Conservation (phyloP, 2,113 vertebrate species). For the Sapajus apella region DNA sequence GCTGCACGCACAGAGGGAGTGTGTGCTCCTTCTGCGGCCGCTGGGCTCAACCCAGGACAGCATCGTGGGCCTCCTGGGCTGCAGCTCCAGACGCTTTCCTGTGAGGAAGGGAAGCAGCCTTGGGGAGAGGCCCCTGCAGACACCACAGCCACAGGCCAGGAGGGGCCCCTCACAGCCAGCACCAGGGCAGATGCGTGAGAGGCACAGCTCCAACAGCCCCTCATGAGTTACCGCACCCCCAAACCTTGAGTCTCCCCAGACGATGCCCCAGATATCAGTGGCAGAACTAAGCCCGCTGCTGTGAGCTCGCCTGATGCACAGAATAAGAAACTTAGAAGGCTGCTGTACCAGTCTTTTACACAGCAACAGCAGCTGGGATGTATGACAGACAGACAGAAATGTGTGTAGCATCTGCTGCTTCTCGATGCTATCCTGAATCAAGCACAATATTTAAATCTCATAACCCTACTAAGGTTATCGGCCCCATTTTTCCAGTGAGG, state of each 20-base stretch:
- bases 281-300: neutral
- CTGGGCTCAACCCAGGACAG: neutral
- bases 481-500: neutral
- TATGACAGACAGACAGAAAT: neutral
- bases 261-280: too few species aligned
- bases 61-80: neutral
- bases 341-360: neutral
- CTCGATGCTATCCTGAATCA: neutral
- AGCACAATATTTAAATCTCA: neutral
- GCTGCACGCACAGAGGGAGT: neutral
- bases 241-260: neutral
- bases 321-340: neutral
- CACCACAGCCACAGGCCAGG: neutral
- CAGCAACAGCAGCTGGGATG: neutral
- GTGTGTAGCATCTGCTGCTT: neutral
- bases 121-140: too few species aligned
- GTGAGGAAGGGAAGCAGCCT: neutral
- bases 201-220: fast-evolving
- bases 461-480: neutral
- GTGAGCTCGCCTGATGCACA: neutral
- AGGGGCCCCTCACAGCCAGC: neutral
- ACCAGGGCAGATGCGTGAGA: neutral
- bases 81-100: too few species aligned
- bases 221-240: too few species aligned
- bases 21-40: neutral